Conservation (phyloP, 2,113 vertebrate genomes). For the Choloepus hoffmanni region DNA sequence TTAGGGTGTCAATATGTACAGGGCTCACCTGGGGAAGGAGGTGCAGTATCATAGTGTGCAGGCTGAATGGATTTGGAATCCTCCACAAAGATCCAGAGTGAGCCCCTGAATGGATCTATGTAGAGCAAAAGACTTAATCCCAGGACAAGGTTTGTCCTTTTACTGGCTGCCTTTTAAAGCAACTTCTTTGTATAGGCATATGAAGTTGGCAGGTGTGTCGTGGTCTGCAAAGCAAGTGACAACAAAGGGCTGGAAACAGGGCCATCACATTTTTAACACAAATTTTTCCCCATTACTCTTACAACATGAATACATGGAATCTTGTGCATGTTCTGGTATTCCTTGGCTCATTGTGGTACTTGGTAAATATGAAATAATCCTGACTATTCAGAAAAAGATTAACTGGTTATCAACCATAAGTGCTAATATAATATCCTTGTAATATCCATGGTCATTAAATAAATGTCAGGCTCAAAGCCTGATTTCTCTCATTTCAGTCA, state of each 20-base stretch:
- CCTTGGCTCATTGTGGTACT: neutral
- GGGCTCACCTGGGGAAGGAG: neutral
- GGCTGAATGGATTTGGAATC: neutral
- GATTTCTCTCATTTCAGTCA: neutral
- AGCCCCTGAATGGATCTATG: neutral
- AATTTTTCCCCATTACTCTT: neutral
- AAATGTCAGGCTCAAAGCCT: neutral
- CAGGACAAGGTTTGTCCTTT: neutral
- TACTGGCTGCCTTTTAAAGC: neutral
- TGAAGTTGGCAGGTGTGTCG: neutral
- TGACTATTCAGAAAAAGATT: constrained; percentile 11
- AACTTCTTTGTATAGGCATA: neutral
- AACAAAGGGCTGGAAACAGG: neutral
- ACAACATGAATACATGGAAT: neutral
- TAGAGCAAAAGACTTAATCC: neutral
- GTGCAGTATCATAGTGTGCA: neutral
- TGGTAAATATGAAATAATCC: constrained; percentile 7
- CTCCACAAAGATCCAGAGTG: neutral
- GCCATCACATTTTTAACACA: neutral
- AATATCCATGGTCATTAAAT: neutral
- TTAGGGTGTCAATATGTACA: neutral
- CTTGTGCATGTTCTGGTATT: neutral
- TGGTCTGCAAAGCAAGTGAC: neutral
- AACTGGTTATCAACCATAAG: neutral
- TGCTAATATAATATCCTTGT: constrained; percentile 29